These are phyloP conservation scores for Scalopus aquaticus DNA, from an alignment of 2,113 vertebrate species.

Conservation along the genomic window DNA sequence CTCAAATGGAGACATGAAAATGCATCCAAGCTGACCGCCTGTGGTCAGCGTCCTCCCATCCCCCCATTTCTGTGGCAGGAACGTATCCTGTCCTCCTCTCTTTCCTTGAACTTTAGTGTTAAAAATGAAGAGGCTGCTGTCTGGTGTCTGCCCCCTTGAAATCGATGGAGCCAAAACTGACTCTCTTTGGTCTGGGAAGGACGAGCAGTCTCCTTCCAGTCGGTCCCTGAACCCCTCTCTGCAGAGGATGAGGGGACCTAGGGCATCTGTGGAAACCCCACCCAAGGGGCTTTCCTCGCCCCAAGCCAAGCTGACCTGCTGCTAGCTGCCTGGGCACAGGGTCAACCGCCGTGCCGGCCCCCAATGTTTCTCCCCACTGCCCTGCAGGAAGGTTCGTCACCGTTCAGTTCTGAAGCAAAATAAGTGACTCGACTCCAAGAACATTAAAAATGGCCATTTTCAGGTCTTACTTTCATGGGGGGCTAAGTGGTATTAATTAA, in stretches of 20 bases:
- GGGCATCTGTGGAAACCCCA: background rate
- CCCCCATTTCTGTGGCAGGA: background rate
- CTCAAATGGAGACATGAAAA: conserved; percentile 13
- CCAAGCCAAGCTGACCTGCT: background rate
- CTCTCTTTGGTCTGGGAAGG: conserved; percentile 68
- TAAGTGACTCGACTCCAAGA: background rate
- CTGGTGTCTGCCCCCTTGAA: background rate
- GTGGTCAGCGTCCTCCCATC: background rate
- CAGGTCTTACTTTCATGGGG: background rate
- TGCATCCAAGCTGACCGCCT: background rate
- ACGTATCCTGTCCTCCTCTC: background rate
- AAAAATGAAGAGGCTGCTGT: conserved; percentile 14
- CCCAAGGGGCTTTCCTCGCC: too few relatives aligned
- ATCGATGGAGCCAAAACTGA: conserved; percentile 13
- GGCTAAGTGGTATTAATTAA: background rate
- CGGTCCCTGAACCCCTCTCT: background rate
- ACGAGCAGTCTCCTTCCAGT: background rate
- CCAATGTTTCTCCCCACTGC: conserved; percentile 1
- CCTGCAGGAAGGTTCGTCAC: background rate
- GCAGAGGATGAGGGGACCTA: background rate
- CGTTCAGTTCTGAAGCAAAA: background rate
- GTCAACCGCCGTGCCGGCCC: background rate
- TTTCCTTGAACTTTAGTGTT: conserved; percentile 70
- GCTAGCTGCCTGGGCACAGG: background rate
- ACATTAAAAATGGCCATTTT: background rate